Base-by-base conservation (phyloP, 2,888 invertebrate species). In the Baronia brevicornis region DNA sequence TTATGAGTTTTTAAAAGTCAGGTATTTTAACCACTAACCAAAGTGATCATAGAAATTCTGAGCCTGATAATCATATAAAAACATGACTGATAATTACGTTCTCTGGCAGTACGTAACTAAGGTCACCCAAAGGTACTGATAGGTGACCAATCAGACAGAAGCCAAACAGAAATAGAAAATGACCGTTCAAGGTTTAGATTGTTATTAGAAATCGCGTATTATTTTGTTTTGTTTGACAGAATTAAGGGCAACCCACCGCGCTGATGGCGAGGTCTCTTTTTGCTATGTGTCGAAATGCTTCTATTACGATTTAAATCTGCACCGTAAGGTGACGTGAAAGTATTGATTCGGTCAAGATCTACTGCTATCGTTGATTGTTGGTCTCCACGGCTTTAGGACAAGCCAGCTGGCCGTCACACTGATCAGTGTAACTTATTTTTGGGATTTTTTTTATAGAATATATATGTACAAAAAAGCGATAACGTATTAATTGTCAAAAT, bases 231-330 rank as follows among this genome's bases (percentile, higher is more conserved):
- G 55, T 47, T 20, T 60, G 59, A 64, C 61, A 63, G 66, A 69
- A 64, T 57, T 65, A 71, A 78, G 77, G 75, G 74, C 72, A 48
- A 50, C 39, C 54, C 60, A 54, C 55, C 55, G 48, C 33, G 37
- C 41, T 47, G 51, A 55, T 62, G 60, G 58, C 79, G 75, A 82
- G 79, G 79, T 60, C 66, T 48, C 40, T 75, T 77, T 79, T 78
- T 79, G 68, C 50, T 36, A 18, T 9, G 19, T 77, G 58, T 69
- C 44, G 75, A 66, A 75, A 77, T 60, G 31, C 27, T n/a, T n/a
- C 12, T 32, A 37, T 38, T 39, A 36, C 31, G 38, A 34, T 48
- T 48, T 46, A 47, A 44, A 45, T 38, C 45, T 48, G 54, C 48
- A 41, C 41, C 40, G 39, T 25, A 25, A 26, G 36, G 51, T 47